Evolutionary conservation across 2,888 invertebrate genomes (phyloP), one percentile per base, ranked within the genome.

Genomic region (Himalopsyche kuldschensis): DNA sequence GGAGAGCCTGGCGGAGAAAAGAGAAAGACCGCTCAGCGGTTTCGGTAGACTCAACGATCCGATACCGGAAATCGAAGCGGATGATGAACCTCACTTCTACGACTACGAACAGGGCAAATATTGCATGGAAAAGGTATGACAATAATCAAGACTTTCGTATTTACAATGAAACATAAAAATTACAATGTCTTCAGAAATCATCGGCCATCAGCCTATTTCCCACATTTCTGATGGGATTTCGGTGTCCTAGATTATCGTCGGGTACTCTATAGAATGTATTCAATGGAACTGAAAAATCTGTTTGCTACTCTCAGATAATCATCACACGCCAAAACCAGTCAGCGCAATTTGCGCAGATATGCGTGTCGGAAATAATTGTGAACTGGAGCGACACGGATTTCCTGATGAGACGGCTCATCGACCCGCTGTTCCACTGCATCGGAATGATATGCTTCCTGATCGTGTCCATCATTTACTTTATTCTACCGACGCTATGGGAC

Each of bases 401-500:
- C 88, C 88, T 97, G 24, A 93, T 97, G 91, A 93, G 93, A 84
- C 95, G 95, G 89, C 92, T 96, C 79, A 89, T 97, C 0, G 96
- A 95, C 90, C 96, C 97, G 11, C 90, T 95, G 77, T 95, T 95
- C 86, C 96, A 96, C 89, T 94, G 93, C 0, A 92, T 96, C 79
- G 93, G 95, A 17, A 94, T 97, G 87, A 90, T 94, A 76, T 93
- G 95, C 86, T 94, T 95, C 87, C 89, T 96, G 80, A 89, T 94
- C 17, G 94, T 96, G 48, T 95, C 96, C 5, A 93, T 96, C 76
- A 93, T 96, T 85, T 97, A 97, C 88, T 97, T 97, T 89, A 94
- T 97, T 55, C 90, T 97, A 88, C 96, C 97, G 17, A 96, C 96
- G 79, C 90, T 97, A 82, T 91, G 96, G 88, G 96, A 97, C 90